Evolutionary conservation across 2,797 vertebrate genomes (phyloP).

Genomic region (Triplophysa bombifrons): DNA sequence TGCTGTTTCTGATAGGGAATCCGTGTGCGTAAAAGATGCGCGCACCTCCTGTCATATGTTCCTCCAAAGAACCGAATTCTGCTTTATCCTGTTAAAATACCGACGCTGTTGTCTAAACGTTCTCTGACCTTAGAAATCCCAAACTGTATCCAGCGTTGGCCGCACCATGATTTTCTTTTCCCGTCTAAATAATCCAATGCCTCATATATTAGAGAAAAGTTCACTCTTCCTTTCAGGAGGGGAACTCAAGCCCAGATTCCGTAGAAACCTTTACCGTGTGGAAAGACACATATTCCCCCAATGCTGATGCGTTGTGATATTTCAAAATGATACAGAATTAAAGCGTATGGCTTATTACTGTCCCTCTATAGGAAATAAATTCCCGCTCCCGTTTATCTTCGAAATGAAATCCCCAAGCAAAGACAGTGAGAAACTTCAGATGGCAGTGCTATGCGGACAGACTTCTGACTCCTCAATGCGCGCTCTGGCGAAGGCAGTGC

Average conservation of each 20-base stretch:
- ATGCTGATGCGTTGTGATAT: conserved; percentile 25
- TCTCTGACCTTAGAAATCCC: conserved; percentile 50
- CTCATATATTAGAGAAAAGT: conserved; percentile 46
- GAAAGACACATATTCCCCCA: conserved; percentile 49
- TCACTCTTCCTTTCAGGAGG: conserved; percentile 37
- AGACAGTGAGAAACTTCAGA: conserved; percentile 34
- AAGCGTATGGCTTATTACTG: conserved; percentile 26
- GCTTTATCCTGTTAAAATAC: conserved; percentile 43
- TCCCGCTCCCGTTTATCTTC: conserved; percentile 17
- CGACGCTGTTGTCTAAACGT: conserved; percentile 44
- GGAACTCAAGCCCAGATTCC: conserved; percentile 49
- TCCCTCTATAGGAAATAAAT: conserved; percentile 15
- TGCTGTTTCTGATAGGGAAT: conserved; percentile 72
- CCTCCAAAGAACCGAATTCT: conserved; percentile 35
- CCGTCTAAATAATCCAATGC: conserved; percentile 56
- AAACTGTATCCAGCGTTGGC: conserved; percentile 50
- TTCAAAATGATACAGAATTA: conserved; percentile 22
- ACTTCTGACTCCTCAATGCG: conserved; percentile 22
- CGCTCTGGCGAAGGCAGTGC: conserved; percentile 22
- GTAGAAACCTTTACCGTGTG: conserved; percentile 37
- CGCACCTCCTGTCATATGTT: conserved; percentile 62
- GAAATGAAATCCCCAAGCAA: conserved; percentile 22
- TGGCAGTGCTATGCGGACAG: conserved; percentile 13
- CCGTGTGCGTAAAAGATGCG: conserved; percentile 56
- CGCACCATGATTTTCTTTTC: conserved; percentile 22